Evolutionary conservation across 2,888 invertebrate species (phyloP).

Genomic region (Acleris cristana): DNA sequence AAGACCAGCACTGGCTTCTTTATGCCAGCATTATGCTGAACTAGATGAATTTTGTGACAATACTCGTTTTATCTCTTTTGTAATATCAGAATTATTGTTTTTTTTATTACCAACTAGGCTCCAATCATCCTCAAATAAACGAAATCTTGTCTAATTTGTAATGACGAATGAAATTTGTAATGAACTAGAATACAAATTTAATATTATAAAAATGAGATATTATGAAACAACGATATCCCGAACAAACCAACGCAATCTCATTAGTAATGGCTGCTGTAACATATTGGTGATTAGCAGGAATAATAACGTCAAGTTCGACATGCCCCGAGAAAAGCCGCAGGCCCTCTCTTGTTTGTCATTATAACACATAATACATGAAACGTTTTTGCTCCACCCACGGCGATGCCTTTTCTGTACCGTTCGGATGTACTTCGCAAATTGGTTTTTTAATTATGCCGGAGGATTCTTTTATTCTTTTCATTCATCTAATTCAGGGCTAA

Average conservation of each 20-base stretch:
- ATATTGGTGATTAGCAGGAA: conserved; percentile 33
- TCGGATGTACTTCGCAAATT: conserved; percentile 57
- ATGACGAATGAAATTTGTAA: background rate
- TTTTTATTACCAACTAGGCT: too few relatives aligned
- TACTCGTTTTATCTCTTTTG: too few relatives aligned
- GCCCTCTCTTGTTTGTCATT: conserved; percentile 42
- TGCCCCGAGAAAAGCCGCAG: conserved; percentile 32
- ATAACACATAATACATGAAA: conserved; percentile 35
- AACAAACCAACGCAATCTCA: conserved; percentile 25
- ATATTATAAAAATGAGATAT: background rate
- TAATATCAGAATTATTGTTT: too few relatives aligned
- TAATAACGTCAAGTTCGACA: conserved; percentile 27
- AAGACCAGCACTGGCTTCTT: too few relatives aligned
- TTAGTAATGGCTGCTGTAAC: conserved; percentile 27
- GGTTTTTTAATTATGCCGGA: conserved; percentile 69
- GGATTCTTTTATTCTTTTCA: conserved; percentile 60
- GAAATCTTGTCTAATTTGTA: background rate
- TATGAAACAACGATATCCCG: conserved; percentile 9
- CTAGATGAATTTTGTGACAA: too few relatives aligned
- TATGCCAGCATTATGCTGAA: too few relatives aligned
- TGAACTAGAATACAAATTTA: conserved; percentile 5
- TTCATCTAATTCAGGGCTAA: conserved; percentile 62
- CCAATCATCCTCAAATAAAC: too few relatives aligned
- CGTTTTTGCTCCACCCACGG: conserved; percentile 43
- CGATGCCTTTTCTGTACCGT: conserved; percentile 46